Conservation (phyloP, 1,140 invertebrate genomes). For the Chlorops oryzae region DNA sequence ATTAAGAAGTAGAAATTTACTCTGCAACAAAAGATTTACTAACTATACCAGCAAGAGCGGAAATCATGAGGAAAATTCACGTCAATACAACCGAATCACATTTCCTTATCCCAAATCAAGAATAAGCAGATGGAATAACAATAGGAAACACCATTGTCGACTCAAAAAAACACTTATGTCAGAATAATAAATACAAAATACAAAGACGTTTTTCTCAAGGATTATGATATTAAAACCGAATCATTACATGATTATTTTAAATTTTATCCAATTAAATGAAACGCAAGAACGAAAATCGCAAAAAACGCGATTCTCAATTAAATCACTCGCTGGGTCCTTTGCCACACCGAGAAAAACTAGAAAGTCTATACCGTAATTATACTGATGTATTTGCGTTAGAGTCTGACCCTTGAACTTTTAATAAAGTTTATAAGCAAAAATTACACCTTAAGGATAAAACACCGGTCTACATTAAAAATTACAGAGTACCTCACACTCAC, state of each 20-base stretch:
- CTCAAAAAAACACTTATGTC: not conserved
- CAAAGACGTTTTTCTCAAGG: not conserved
- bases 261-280: not conserved
- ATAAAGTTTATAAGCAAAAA: constrained; percentile 4
- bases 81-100: no score
- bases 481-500: not conserved
- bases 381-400: not conserved
- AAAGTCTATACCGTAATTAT: not conserved
- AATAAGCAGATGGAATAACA: not conserved
- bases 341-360: not conserved
- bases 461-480: constrained; percentile 4
- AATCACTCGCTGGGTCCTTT: not conserved
- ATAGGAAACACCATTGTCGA: not conserved
- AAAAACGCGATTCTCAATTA: not conserved
- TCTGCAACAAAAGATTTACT: not conserved
- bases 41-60: not conserved
- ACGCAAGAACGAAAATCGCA: no score
- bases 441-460: not conserved
- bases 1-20: not conserved
- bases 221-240: not conserved
- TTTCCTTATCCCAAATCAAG: not conserved
- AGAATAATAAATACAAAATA: not conserved
- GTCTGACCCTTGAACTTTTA: not conserved
- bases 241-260: not conserved
- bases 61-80: no score